Base-by-base conservation (phyloP, 30 jellyfish, hydroid and myxozoan genomes). In the Mastigias papua region DNA sequence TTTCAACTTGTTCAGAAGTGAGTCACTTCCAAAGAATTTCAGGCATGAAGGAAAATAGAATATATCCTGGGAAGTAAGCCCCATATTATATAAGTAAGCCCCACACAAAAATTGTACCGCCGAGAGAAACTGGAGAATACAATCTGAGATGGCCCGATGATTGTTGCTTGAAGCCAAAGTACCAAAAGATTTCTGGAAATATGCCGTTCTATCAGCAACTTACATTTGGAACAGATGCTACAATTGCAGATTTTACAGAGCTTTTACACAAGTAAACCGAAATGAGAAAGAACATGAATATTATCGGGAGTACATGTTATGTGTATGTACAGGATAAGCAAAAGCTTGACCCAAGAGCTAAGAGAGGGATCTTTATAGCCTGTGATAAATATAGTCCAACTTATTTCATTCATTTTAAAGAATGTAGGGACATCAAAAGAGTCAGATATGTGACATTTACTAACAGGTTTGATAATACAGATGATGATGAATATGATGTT, bases 101-200 rank as follows among this genome's bases (percentile, higher is more conserved):
- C 97, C 97, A 20, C 97, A 89, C 65, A 92, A 89, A 71, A 89
- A 89, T 70, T 97, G 97, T 34, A 89, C 97, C 15, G 92, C 97
- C 7, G 97, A 89, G 70, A 89, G 96, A 82, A 72, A 49, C 48
- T 89, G 97, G 97, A 69, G 97, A 27, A 67, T 97, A 26, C 60
- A 82, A 72, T 89, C 82, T 73, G 97, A 89, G 33, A 89, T 89
- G 97, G 97, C 92, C 30, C 50, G 97, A 69, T 76, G 92, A 20
- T 19, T 89, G 62, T 16, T 89, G 30, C 31, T 82, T 21, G 96
- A 89, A 72, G 62, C 97, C 13, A 63, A 49, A 61, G 84, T 22
- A 92, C 97, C 27, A 84, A 84, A 74, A 42, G 25, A 69, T 30
- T 22, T 90, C 16, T 90, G 97, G 97, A 69, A 94, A 73, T 90